Base-by-base conservation (phyloP, 2,113 vertebrate species). In the Grammomys surdaster region DNA sequence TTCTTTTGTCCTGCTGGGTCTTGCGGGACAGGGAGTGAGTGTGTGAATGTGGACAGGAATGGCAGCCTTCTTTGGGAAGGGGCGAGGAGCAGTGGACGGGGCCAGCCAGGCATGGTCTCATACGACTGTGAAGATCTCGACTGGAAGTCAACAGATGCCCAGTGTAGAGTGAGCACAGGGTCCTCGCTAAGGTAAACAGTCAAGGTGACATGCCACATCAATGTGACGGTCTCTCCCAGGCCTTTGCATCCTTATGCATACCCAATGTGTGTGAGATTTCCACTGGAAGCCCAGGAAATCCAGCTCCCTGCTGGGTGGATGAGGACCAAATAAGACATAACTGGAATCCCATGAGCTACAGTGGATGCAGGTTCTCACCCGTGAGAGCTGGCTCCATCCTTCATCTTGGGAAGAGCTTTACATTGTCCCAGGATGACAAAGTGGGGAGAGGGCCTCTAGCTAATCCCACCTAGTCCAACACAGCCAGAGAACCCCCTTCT, bases 221-320 rank as follows among this genome's bases (percentile, higher is more conserved):
- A 33, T 14, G 26, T 0, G 0, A 1, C 1, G 12, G 33, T 43
- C 60, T 31, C 26, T 1, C 46, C 78, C 5, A 22, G 40, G 36
- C 40, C 54, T 48, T n/a, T 5, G 0, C 54, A 48, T 14, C 3
- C 26, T 28, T 2, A 0, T 0, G 6, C 20, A 3, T 24, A 1
- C 19, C 2, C 3, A 20, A 0, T 1, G 40, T 1, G 24, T 4
- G 6, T 2, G 20, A 2, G 0, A 16, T 40, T 4, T 28, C 20
- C 3, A 60, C 33, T 26, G 0, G 73, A 67, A 51, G 43, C 10
- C 26, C 58, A 67, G 33, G 73, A 16, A 69, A 13, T 28, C 5
- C 0, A 46, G 33, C 6, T 65, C 46, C 43, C 0, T 0, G 17
- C 12, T 43, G 1, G 43, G 20, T n/a, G 63, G 0, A 31, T 3